Evolutionary conservation across 2,888 invertebrate genomes (phyloP).

Genomic region (Eupithecia centaureata): DNA sequence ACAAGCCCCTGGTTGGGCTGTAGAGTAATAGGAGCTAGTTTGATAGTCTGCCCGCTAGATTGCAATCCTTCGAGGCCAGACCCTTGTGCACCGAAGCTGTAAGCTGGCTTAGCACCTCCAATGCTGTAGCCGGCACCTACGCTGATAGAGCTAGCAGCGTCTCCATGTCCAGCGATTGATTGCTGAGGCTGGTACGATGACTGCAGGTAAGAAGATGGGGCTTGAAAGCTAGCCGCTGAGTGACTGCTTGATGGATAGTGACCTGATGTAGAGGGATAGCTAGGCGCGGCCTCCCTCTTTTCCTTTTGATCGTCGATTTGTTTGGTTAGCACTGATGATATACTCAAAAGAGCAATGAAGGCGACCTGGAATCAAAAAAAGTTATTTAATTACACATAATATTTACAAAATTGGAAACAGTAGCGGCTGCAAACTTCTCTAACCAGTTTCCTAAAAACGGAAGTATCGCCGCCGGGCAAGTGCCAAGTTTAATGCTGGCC

Average conservation of each 20-base stretch:
- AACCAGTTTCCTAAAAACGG: constrained; percentile 62
- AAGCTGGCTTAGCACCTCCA: constrained; percentile 56
- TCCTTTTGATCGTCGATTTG: constrained; percentile 70
- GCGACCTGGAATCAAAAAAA: constrained; percentile 67
- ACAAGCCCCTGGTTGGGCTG: constrained; percentile 64
- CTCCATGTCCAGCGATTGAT: constrained; percentile 64
- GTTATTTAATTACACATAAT: constrained; percentile 13
- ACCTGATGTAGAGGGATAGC: constrained; percentile 56
- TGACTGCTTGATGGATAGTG: constrained; percentile 31
- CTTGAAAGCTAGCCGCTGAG: constrained; percentile 46
- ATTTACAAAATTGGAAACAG: constrained; percentile 10
- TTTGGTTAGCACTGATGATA: constrained; percentile 67
- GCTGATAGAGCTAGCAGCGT: constrained; percentile 72
- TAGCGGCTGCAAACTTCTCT: constrained; percentile 50
- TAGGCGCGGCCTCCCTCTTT: constrained; percentile 70
- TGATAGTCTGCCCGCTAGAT: constrained; percentile 64
- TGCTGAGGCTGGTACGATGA: constrained; percentile 52
- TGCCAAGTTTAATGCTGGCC: constrained; percentile 64
- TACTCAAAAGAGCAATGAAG: constrained; percentile 68
- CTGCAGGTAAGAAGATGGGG: constrained; percentile 33
- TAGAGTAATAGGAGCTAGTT: constrained; percentile 71
- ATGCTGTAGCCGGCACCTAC: constrained; percentile 79
- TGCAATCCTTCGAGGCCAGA: constrained; percentile 60
- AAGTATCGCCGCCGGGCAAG: constrained; percentile 52
- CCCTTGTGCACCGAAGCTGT: constrained; percentile 50